Conservation (phyloP, 1,140 invertebrate species). For the Orius insidiosus region DNA sequence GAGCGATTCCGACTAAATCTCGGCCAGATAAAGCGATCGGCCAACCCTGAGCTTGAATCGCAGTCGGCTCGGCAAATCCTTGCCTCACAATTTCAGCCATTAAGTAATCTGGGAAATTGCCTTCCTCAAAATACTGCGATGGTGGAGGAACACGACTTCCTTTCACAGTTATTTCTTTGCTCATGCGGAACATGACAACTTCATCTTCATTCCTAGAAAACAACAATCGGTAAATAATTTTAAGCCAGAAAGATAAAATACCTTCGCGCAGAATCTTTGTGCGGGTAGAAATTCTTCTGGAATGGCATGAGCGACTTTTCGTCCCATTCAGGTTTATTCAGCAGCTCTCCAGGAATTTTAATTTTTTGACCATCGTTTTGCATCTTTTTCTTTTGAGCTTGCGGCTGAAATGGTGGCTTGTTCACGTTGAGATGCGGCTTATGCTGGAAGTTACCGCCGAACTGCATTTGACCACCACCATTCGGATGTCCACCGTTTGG, state of each 20-base stretch:
- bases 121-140: constrained; percentile 75
- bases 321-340: constrained; percentile 77
- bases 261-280: constrained; percentile 52
- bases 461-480: neutral
- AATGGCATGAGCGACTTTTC: constrained; percentile 56
- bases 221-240: neutral
- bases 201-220: constrained; percentile 35
- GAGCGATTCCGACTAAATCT: constrained; percentile 90
- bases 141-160: constrained; percentile 70
- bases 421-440: neutral
- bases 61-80: constrained; percentile 70
- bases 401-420: neutral
- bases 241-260: constrained; percentile 24
- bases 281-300: constrained; percentile 85
- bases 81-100: constrained; percentile 66
- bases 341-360: constrained; percentile 49
- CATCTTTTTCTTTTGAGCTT: neutral
- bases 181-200: constrained; percentile 48
- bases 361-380: constrained; percentile 22
- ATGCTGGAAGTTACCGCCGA: neutral
- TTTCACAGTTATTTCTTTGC: constrained; percentile 72
- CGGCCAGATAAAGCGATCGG: constrained; percentile 80
- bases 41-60: constrained; percentile 83
- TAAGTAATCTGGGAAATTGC: constrained; percentile 68
- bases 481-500: neutral